phyloP scores from a whole-genome alignment of 1,140 invertebrate genomes.

The Ceratina calcarata region DNA sequence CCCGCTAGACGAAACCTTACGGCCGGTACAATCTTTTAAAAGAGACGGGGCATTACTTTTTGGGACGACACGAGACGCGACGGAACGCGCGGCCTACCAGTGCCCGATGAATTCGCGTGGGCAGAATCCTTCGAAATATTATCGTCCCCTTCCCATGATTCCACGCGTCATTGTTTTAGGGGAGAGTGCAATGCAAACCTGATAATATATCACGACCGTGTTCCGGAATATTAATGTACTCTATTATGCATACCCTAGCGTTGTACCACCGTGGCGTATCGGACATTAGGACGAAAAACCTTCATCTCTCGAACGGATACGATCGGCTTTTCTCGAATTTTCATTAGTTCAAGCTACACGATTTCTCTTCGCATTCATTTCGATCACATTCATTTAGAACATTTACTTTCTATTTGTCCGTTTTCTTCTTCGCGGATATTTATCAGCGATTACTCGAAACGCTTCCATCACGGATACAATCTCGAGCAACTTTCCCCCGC shows the following conservation, averaged over 20 bases:
- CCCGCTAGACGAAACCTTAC: slow-evolving; percentile 41
- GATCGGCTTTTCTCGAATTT: background rate
- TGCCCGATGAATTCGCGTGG: slow-evolving; percentile 49
- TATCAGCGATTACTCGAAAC: background rate
- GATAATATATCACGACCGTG: slow-evolving; percentile 62
- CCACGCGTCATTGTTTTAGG: slow-evolving; percentile 63
- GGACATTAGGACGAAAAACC: background rate
- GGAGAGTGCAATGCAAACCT: slow-evolving; percentile 64
- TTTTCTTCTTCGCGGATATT: background rate
- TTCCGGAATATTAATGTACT: slow-evolving; percentile 63
- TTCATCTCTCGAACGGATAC: background rate
- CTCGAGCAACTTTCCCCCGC: slow-evolving; percentile 17
- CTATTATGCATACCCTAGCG: slow-evolving; percentile 55
- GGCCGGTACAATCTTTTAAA: slow-evolving; percentile 61
- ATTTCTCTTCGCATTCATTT: no score
- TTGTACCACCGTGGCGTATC: background rate
- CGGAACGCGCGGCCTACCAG: background rate
- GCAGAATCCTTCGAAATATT: slow-evolving; percentile 64
- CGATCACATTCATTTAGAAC: background rate
- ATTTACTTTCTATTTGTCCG: background rate
- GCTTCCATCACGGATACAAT: background rate
- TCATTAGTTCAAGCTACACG: background rate
- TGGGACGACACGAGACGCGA: slow-evolving; percentile 43
- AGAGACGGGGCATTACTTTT: slow-evolving; percentile 63
- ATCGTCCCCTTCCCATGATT: slow-evolving; percentile 49